phyloP scores from a whole-genome alignment of 2,113 vertebrate genomes.

The Parotia lawesii region DNA sequence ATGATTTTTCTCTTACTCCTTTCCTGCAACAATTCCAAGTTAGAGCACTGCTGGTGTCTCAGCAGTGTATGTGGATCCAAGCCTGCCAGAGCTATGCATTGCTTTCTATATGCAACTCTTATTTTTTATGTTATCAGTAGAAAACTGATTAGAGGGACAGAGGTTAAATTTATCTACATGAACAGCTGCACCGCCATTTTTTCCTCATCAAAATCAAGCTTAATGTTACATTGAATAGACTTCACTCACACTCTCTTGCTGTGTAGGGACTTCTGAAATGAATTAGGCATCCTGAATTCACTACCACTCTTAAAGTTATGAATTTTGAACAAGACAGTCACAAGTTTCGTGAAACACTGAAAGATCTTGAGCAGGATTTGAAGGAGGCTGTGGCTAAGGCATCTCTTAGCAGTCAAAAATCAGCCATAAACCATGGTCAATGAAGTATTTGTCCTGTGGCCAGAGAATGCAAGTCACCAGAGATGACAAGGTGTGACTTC shows the following conservation, averaged over 20 bases:
- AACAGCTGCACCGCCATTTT: neutral
- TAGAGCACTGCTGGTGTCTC: neutral
- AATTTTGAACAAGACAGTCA: neutral
- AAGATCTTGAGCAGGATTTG: neutral
- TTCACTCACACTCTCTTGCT: neutral
- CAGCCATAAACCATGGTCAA: neutral
- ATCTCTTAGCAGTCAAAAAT: neutral
- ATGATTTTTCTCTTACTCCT: conserved; percentile 27
- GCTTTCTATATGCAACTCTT: neutral
- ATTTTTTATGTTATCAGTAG: neutral
- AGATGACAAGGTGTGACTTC: neutral
- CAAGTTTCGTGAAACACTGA: neutral
- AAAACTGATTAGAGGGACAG: neutral
- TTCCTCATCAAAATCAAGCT: fast-evolving
- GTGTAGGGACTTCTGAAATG: neutral
- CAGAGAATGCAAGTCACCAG: neutral
- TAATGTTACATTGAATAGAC: neutral
- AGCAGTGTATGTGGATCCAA: neutral
- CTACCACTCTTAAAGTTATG: neutral
- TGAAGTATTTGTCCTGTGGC: neutral
- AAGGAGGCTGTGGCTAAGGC: neutral
- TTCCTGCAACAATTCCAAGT: neutral
- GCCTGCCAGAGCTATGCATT: neutral
- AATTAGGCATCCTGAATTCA: neutral
- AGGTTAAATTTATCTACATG: neutral